phyloP scores from a whole-genome alignment of 2,888 invertebrate species.

The Volucella inanis region DNA sequence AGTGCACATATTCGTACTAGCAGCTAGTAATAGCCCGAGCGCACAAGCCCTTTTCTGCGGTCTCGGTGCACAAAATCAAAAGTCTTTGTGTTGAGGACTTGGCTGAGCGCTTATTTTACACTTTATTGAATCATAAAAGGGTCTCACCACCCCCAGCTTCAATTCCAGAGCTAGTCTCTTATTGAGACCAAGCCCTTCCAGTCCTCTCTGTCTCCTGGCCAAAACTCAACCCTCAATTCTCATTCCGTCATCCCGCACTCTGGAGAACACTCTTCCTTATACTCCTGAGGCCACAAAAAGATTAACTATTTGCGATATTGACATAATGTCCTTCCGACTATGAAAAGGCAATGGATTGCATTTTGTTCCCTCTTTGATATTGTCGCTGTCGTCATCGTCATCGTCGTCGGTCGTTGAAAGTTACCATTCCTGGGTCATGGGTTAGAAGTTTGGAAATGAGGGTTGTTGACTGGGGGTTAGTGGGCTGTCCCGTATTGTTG shows the following conservation, averaged over 20 bases:
- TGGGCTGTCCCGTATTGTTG: conserved; percentile 42
- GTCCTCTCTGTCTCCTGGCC: no score
- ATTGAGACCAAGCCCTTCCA: not conserved
- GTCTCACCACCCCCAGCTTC: conserved; percentile 14
- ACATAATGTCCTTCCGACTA: conserved; percentile 68
- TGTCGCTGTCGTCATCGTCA: conserved; percentile 14
- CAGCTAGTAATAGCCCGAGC: conserved; percentile 49
- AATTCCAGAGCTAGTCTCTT: not conserved
- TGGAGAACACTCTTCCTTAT: conserved; percentile 28
- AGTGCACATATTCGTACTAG: conserved; percentile 32
- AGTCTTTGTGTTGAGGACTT: conserved; percentile 63
- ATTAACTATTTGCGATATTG: conserved; percentile 73
- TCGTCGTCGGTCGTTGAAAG: conserved; percentile 19
- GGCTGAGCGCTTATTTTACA: conserved; percentile 70
- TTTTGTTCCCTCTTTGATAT: conserved; percentile 28
- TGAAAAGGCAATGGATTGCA: conserved; percentile 63
- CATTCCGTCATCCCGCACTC: not conserved
- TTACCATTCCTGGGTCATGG: not conserved
- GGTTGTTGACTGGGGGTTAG: not conserved
- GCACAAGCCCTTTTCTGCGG: conserved; percentile 66
- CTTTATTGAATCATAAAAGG: conserved; percentile 74
- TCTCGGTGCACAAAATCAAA: conserved; percentile 72
- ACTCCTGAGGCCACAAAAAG: conserved; percentile 64
- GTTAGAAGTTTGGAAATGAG: not conserved
- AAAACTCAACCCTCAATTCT: conserved; percentile 4